Evolutionary conservation across 2,113 vertebrate species (phyloP), one percentile per base, ranked within the genome.

Genomic region (Calyptomena viridis): DNA sequence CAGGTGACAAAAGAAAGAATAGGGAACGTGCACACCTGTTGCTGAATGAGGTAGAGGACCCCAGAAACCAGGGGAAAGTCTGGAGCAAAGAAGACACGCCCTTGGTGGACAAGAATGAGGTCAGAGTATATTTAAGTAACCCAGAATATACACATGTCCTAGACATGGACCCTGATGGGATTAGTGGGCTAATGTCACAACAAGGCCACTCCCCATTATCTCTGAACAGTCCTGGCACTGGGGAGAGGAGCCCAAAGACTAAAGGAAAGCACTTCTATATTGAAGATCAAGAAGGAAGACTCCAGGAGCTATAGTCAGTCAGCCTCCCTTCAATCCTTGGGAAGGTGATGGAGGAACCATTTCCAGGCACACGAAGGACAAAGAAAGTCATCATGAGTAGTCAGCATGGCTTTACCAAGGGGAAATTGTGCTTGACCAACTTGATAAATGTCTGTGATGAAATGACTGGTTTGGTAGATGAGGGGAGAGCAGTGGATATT

Each of bases 381-480:
- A 52, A 33, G 14, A 31, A 77, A 84, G 20, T 14, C 39, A 64
- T 8, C 42, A 46, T 56, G 14, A 79, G 21, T 2, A 25, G 30
- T 14, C 37, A 77, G 8, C 25, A 20, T 12, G 44, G 52, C 62
- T 74, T 55, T 56, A 63, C 6, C 67, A 64, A 60, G 30, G 68
- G 24, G 37, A 39, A 80, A 42, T 11, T 33, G 46, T 24, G n/a
- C 68, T 83, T 44, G 22, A 27, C 4, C 42, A 74, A 60, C 14
- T 9, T 23, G 21, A 33, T 35, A n/a, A 60, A 28, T 42, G 16
- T 3, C 27, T 11, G 1, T 6, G 35, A 71, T 33, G 9, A 12
- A 84, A 53, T 6, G 12, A 58, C 3, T 23, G 59, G 6, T 5
- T 6, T 4, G 8, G 52, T 1, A 37, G 47, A 11, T 0, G 44